Percentiles rank a stretch among this genome's conserved stretches.
Conservation (phyloP, 2,888 invertebrate species). For the Cabera pusaria region DNA sequence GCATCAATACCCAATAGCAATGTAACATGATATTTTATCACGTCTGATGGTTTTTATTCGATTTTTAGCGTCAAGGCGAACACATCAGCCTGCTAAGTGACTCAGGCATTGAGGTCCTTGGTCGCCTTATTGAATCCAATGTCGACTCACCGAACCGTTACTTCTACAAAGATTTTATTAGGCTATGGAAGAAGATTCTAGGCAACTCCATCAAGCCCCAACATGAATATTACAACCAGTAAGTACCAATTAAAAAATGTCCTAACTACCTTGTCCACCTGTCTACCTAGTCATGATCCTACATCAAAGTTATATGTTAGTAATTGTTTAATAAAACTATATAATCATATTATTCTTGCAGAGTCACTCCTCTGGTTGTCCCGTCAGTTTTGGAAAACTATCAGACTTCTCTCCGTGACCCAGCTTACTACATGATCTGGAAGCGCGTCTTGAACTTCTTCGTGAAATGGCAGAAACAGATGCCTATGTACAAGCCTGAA, state of each 20-base stretch:
- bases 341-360: conserved; percentile 34
- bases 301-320: too few species aligned
- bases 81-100: conserved; percentile 83
- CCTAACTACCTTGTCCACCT: too few species aligned
- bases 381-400: conserved; percentile 86
- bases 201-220: conserved; percentile 65
- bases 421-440: conserved; percentile 87
- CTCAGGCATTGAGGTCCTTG: conserved; percentile 85
- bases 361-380: conserved; percentile 63
- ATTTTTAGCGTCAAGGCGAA: conserved; percentile 67
- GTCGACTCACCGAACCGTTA: conserved; percentile 83
- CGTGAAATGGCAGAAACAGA: conserved; percentile 81
- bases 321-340: too few species aligned
- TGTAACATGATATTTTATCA: too few species aligned
- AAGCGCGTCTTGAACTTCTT: conserved; percentile 84
- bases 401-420: conserved; percentile 86
- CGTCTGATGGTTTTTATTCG: neutral
- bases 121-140: conserved; percentile 86
- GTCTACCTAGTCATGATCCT: too few species aligned
- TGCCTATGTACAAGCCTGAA: conserved; percentile 85
- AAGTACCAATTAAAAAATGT: conserved; percentile 26
- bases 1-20: too few species aligned
- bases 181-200: conserved; percentile 82
- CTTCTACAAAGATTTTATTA: conserved; percentile 84
- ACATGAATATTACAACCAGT: conserved; percentile 46